Evolutionary conservation across 2,113 vertebrate genomes (phyloP), one percentile per base, ranked within the genome.

Genomic region (Parotia lawesii): DNA sequence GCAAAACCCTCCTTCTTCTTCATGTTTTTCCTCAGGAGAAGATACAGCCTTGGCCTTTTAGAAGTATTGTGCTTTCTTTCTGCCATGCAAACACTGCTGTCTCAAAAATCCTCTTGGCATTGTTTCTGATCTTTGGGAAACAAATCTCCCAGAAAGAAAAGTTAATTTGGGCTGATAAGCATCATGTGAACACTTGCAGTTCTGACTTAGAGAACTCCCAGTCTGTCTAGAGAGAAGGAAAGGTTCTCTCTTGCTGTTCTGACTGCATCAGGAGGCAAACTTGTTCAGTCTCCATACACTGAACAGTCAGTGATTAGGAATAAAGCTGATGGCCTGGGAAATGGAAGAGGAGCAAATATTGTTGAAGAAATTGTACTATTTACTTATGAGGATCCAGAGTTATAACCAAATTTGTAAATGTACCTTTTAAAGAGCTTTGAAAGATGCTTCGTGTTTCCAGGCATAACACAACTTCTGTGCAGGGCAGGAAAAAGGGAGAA

Each of bases 201-300:
- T 90, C 54, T 76, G 45, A 45, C 31, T 79, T 62, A 20, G 42
- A 56, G 50, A 73, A 67, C 37, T 58, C 31, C 31, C 7, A 3
- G 29, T 35, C 48, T 80, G 21, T 38, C 23, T 69, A 15, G 37
- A 19, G 5, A 75, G 40, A 24, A 73, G 37, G 18, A 57, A 35
- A 14, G 9, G 10, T 64, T 87, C 78, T 67, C 12, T 76, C 69
- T 65, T 57, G 31, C 37, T 24, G 3, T 56, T 89, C 67, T 85
- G n/a, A 20, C 31, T 38, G 66, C 2, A 0, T 24, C 4, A 2
- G 40, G 57, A 37, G 13, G n/a, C 2, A 2, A 56, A 51, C 19
- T 85, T 85, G 11, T 31, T 82, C 27, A 45, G 2, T 40, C 24
- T 57, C 53, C 5, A 1, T 70, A n/a, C 1, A 0, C 42, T 73